A percentile compares a stretch with the other conserved stretches of the same genome.
These are phyloP conservation scores for Heliothis peltigera DNA, from an alignment of 2,888 invertebrate species.

Conservation along the genomic window DNA sequence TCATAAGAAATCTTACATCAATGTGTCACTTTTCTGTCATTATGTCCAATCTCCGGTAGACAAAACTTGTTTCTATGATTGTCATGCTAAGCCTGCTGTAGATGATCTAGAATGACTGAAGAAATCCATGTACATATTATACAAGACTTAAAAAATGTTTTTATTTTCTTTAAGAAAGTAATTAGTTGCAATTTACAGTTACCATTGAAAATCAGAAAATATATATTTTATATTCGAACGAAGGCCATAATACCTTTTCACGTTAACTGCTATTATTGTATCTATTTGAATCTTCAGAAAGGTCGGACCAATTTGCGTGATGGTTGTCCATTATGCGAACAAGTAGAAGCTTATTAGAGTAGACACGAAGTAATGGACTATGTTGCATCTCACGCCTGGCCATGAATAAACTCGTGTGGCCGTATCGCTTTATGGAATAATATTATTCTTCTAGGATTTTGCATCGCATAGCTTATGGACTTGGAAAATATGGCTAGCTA, in stretches of 20 bases:
- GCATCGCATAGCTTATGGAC: neutral
- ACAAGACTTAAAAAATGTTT: too few relatives aligned
- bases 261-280: slow-evolving; percentile 4
- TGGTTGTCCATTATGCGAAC: slow-evolving; percentile 28
- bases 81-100: too few relatives aligned
- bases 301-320: slow-evolving; percentile 38
- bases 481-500: slow-evolving; percentile 4
- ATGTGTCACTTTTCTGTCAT: too few relatives aligned
- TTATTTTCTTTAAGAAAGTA: too few relatives aligned
- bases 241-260: neutral
- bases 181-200: too few relatives aligned
- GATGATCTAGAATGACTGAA: too few relatives aligned
- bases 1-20: too few relatives aligned
- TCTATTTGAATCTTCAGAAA: slow-evolving; percentile 37
- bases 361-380: slow-evolving; percentile 27
- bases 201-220: neutral
- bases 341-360: slow-evolving; percentile 39
- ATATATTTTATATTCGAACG: neutral
- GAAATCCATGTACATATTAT: too few relatives aligned
- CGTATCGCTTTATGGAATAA: neutral
- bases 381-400: slow-evolving; percentile 19
- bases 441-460: slow-evolving; percentile 14
- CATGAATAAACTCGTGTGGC: neutral
- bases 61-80: too few relatives aligned
- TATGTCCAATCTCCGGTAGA: too few relatives aligned